Evolutionary conservation across 2,797 vertebrate genomes (phyloP).

Genomic region (Sylvia borin): DNA sequence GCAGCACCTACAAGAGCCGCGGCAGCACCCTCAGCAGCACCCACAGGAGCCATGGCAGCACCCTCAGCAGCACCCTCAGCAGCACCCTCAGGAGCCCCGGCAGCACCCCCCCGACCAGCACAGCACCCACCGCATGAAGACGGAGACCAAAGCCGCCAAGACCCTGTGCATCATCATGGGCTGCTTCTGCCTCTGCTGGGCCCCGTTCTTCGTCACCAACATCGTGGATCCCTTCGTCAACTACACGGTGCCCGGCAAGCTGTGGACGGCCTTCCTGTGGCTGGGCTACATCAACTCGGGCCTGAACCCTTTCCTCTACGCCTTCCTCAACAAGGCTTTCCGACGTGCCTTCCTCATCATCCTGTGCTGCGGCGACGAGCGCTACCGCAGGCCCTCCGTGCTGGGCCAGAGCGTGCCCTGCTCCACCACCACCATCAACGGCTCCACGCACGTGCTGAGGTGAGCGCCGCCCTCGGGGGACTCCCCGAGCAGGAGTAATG

Average conservation of each 20-base stretch:
- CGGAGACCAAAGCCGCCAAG: conserved; percentile 97
- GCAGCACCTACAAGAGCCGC: neutral
- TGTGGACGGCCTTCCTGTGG: conserved; percentile 97
- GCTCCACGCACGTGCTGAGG: conserved; percentile 96
- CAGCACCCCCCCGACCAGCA: conserved; percentile 86
- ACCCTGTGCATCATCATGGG: conserved; percentile 98
- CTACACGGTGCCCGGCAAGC: conserved; percentile 90
- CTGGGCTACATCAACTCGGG: conserved; percentile 99
- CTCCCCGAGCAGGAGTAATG: too few species aligned
- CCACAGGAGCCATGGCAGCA: conserved; percentile 50
- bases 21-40: neutral
- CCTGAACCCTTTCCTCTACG: conserved; percentile 98
- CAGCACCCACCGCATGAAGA: conserved; percentile 92
- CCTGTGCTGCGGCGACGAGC: conserved; percentile 94
- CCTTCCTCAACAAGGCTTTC: conserved; percentile 99
- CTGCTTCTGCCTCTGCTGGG: conserved; percentile 99
- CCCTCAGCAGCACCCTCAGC: conserved; percentile 62
- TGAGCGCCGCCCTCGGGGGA: conserved; percentile 68
- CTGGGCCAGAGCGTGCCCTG: conserved; percentile 85
- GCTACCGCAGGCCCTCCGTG: conserved; percentile 90
- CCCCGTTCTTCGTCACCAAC: conserved; percentile 96
- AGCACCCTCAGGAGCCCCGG: neutral
- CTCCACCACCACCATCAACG: conserved; percentile 93
- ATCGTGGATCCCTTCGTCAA: conserved; percentile 96
- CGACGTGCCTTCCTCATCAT: conserved; percentile 99